Base-by-base conservation (phyloP, 2,113 vertebrate genomes). In the Nematolebias whitei region DNA sequence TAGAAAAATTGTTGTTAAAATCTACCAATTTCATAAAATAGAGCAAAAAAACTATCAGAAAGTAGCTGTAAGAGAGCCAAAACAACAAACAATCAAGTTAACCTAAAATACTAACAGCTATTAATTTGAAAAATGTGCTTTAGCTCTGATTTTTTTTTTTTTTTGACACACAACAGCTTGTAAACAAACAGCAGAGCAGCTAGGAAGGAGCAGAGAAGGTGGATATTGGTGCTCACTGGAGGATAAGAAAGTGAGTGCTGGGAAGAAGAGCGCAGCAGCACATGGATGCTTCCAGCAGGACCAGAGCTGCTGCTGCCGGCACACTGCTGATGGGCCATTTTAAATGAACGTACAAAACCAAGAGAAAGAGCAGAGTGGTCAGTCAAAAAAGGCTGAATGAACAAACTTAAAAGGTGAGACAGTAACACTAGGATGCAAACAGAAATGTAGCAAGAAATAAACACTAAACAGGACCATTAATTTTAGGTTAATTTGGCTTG, bases 171-270 rank as follows among this genome's bases (percentile, higher is more conserved):
- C 15, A 57, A 47, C 48, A 54, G 22, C n/a, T 16, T 35, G 44
- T 16, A 58, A 59, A 52, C 18, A 2, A 56, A 24, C 11, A 58
- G 38, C 9, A 32, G 22, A 61, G 51, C 19, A 24, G 55, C 29
- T 62, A 26, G 63, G 39, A 51, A n/a, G 24, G 39, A 51, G 15
- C 47, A 22, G 54, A 61, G 48, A 22, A 68, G 59, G 70, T 62
- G 65, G 84, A 79, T 53, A 48, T 55, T 43, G 62, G 43, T 73
- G 89, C 95, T 95, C 93, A 97, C 95, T 91, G 74, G 92, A 79
- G 94, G 94, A 88, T 97, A 96, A 89, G 95, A 98, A 85, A 96
- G 91, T 87, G 96, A 98, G 93, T 96, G 95, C 90, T 98, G 96
- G 10, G 95, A 95, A 85, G 94, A 96, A 29, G 94, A 96, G 76